A percentile compares a stretch with the other conserved stretches of the same genome.
Conservation (phyloP, 2,888 invertebrate species). For the Eupithecia exiguata region DNA sequence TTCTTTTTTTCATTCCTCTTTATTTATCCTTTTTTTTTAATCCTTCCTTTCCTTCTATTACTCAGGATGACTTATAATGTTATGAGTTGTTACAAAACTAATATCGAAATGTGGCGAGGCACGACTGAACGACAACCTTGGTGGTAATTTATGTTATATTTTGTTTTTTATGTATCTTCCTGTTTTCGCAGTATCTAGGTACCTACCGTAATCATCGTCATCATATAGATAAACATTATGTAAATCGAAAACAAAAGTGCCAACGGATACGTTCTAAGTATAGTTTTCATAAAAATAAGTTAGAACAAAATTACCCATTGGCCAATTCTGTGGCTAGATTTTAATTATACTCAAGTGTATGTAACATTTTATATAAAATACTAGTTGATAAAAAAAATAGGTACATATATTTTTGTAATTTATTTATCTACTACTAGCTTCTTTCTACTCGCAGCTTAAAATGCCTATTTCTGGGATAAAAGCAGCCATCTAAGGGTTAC, state of each 20-base stretch:
- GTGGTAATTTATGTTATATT: constrained; percentile 63
- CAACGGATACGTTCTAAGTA: too few relatives aligned
- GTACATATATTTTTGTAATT: background rate
- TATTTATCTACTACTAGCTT: background rate
- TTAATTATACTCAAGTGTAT: too few relatives aligned
- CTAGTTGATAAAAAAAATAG: too few relatives aligned
- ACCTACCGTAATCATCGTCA: constrained; percentile 12
- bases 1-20: background rate
- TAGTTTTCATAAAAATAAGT: too few relatives aligned
- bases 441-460: background rate
- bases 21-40: constrained; percentile 16
- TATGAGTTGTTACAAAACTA: constrained; percentile 68
- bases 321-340: too few relatives aligned
- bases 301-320: too few relatives aligned
- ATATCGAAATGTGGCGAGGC: constrained; percentile 68
- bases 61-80: constrained; percentile 66
- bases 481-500: too few relatives aligned
- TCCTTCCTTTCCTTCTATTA: constrained; percentile 32
- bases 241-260: too few relatives aligned
- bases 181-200: background rate
- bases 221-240: background rate
- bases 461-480: background rate
- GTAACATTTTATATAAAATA: too few relatives aligned
- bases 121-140: constrained; percentile 61
- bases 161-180: constrained; percentile 15